Evolutionary conservation across 2,888 invertebrate species (phyloP), one percentile per base, ranked within the genome.

Genomic region (Toxonevra muliebris): DNA sequence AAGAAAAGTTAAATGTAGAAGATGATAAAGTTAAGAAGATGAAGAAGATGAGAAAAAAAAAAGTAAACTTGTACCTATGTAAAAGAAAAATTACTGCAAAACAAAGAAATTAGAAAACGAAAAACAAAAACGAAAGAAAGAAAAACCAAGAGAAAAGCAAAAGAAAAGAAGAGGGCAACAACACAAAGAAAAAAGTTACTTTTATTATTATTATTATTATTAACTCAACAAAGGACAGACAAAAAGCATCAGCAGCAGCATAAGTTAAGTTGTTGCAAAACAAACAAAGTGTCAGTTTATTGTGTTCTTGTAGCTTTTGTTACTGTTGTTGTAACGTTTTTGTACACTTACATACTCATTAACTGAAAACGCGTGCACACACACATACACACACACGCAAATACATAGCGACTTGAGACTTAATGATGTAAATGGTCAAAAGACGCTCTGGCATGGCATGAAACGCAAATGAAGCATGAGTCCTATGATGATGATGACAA

Each of bases 221-320:
- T 48, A 48, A 48, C 48, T 42, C 58, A 13, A 1, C 42, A 58
- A 42, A 7, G 13, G 20, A 9, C 4, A 2, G 30, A 57, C 8
- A 40, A 57, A 57, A 40, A 57, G 42, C 57, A 41, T 5, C 41
- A 57, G 40, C 15, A n/a, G 59, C 43, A n/a, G 43, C 59, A 43
- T n/a, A 42, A 43, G 15, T 17, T 11, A 17, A 42, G 42, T 42
- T n/a, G 42, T 8, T 40, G 12, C 11, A 19, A 45, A 60, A 19
- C 48, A 48, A 15, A 48, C 48, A 48, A 30, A 48, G 48, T 48
- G 48, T 48, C 48, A 48, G 48, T 48, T 15, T 13, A 15, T 48
- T 15, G 4, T 48, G 48, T 48, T 48, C n/a, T 13, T 4, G 3
- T 48, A 13, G 48, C 48, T 30, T 30, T 30, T 30, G 30, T n/a